A percentile compares a stretch with the other conserved stretches of the same genome.
Evolutionary conservation across 2,797 vertebrate species (phyloP).

Genomic region (Microcaecilia unicolor): DNA sequence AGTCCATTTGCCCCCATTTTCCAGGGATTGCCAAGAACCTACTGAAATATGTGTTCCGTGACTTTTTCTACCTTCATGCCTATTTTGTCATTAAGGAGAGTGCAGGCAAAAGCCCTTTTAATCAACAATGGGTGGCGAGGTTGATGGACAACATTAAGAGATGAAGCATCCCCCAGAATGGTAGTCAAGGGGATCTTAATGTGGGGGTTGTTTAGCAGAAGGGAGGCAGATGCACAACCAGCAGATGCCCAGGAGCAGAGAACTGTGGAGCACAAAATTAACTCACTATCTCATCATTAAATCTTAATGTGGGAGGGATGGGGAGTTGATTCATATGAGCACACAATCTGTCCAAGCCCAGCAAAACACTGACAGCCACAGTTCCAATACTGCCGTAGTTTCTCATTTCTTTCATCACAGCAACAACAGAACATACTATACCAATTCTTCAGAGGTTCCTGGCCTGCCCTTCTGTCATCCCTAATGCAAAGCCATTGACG

Average conservation of each 20-base stretch:
- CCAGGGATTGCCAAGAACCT: conserved; percentile 28
- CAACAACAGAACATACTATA: too few relatives aligned
- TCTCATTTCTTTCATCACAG: too few relatives aligned
- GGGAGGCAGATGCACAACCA: conserved; percentile 24
- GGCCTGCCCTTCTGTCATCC: too few relatives aligned
- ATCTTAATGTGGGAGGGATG: conserved; percentile 31
- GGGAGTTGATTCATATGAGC: conserved; percentile 33
- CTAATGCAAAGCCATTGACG: too few relatives aligned
- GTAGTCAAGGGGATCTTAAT: accelerated
- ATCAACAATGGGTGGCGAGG: conserved; percentile 11
- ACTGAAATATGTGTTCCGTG: conserved; percentile 19
- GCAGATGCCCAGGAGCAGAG: conserved; percentile 34
- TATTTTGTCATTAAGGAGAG: conserved; percentile 22
- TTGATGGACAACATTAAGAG: neutral
- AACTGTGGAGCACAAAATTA: conserved; percentile 40
- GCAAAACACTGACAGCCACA: too few relatives aligned
- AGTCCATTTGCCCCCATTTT: too few relatives aligned
- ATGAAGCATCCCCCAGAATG: too few relatives aligned
- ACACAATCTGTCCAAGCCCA: conserved; percentile 35
- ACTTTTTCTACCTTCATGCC: conserved; percentile 8
- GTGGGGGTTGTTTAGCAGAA: too few relatives aligned
- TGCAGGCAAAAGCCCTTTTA: conserved; percentile 16
- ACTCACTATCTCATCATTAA: conserved; percentile 46
- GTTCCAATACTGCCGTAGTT: too few relatives aligned
- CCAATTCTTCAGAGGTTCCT: too few relatives aligned